Base-by-base conservation (phyloP, 2,888 invertebrate species). In the Nomada flava region DNA sequence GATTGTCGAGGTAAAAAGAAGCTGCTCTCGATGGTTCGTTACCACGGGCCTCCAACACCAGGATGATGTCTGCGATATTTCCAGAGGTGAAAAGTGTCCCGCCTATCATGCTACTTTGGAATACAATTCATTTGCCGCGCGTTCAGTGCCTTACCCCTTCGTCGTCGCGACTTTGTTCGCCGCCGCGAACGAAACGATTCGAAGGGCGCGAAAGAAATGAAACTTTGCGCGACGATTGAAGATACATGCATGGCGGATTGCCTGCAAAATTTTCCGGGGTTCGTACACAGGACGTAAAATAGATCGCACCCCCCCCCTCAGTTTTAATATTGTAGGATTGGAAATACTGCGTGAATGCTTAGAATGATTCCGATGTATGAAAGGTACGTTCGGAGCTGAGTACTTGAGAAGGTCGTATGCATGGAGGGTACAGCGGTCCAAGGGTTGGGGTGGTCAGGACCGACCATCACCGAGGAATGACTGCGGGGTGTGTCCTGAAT, bases 1-100 rank as follows among this genome's bases (percentile, higher is more conserved):
- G 89, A 89, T 89, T 89, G 87, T 82, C 76, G 87, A 82, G 71
- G 63, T 84, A 82, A 76, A 77, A 73, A 84, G 86, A 86, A 82
- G 79, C 62, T 72, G 83, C 82, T 73, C 85, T 87, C 87, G 87
- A 87, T 87, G 87, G 84, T 86, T 87, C 87, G 86, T 87, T 87
- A 87, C 87, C 81, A 85, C 83, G 76, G 81, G 20, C 64, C 71
- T 36, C 75, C 79, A 69, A 72, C 73, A 63, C 73, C 50, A 60
- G 69, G 74, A 77, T 75, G 79, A 84, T 75, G 82, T 85, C 77
- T 77, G 76, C 84, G 78, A 50, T 71, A 78, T 82, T 82, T 82
- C 67, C 84, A 76, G 64, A 84, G 67, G 47, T 10, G 53, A 29
- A 59, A 77, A 63, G 50, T 42, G 64, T 60, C 71, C 68, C 65